Base-by-base conservation (phyloP, 2,113 vertebrate genomes). In the Chitala chitala region DNA sequence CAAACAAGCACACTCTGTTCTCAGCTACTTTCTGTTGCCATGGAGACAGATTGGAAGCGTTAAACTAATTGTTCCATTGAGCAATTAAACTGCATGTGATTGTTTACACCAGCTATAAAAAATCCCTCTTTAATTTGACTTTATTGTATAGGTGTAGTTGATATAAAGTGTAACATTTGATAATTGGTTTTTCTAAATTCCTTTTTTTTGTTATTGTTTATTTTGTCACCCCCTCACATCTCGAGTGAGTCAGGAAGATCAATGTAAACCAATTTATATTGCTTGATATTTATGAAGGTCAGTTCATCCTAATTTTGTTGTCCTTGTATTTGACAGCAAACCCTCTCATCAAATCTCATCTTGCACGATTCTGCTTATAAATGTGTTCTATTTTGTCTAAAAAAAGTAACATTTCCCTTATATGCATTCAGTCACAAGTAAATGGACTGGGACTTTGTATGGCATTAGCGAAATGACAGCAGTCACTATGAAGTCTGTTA, bases 31-130 rank as follows among this genome's bases (percentile, higher is more conserved):
- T 29, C 33, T 63, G 59, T 63, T 63, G 59, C 59, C 59, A 63
- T 63, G 38, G 59, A 63, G 33, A 63, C 59, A 63, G 59, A 36
- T 29, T n/a, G 38, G 59, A 63, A 33, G 59, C 33, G 59, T 63
- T 36, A 63, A 38, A 63, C 17, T 63, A 63, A 63, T 63, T 63
- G 59, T 63, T 63, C 59, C 59, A 63, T 63, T 63, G 59, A 63
- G 59, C 33, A 29, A 63, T 63, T 63, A 29, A 38, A 38, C 17
- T 63, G 59, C 31, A 33, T 6, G 44, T 12, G 44, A 29, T 29
- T 63, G 59, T 63, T 63, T 63, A 36, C 59, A 63, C 33, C 59
- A 63, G 17, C 15, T 36, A 12, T 46, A 20, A 20, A 38, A 54
- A 63, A 63, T 7, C 4, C 17, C 10, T 38, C 38, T 58, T 61